Percentiles rank a stretch among this genome's conserved stretches.
Conservation (phyloP, 2,113 vertebrate genomes). For the Sinocyclocheilus grahami region DNA sequence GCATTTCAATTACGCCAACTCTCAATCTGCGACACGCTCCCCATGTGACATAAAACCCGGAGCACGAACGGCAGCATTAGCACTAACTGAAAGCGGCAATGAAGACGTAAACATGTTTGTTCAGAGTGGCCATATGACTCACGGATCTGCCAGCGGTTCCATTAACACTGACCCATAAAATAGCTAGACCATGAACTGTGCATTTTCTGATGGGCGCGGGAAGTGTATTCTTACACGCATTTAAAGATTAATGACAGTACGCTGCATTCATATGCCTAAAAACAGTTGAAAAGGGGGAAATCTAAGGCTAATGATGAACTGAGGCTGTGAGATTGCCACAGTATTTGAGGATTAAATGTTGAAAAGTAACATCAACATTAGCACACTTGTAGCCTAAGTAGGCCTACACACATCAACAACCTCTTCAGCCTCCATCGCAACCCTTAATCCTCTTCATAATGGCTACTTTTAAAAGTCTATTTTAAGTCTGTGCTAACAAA, state of each 20-base stretch:
- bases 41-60: background rate
- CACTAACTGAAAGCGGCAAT: background rate
- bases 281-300: background rate
- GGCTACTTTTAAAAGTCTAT: background rate
- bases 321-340: background rate
- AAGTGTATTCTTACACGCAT: slow-evolving; percentile 10
- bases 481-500: background rate
- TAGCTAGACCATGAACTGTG: slow-evolving; percentile 26
- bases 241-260: slow-evolving; percentile 23
- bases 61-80: background rate
- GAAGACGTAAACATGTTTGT: slow-evolving; percentile 25
- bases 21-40: slow-evolving; percentile 17
- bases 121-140: slow-evolving; percentile 16
- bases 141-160: slow-evolving; percentile 9
- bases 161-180: slow-evolving; percentile 36
- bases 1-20: slow-evolving; percentile 8
- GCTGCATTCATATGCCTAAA: background rate
- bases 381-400: background rate
- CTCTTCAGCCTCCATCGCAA: background rate
- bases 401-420: background rate
- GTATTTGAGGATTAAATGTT: background rate
- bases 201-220: slow-evolving; percentile 2
- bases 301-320: background rate
- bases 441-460: background rate
- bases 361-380: background rate